Evolutionary conservation across 1,140 invertebrate species (phyloP).

Genomic region (Neoseiulus cucumeris): DNA sequence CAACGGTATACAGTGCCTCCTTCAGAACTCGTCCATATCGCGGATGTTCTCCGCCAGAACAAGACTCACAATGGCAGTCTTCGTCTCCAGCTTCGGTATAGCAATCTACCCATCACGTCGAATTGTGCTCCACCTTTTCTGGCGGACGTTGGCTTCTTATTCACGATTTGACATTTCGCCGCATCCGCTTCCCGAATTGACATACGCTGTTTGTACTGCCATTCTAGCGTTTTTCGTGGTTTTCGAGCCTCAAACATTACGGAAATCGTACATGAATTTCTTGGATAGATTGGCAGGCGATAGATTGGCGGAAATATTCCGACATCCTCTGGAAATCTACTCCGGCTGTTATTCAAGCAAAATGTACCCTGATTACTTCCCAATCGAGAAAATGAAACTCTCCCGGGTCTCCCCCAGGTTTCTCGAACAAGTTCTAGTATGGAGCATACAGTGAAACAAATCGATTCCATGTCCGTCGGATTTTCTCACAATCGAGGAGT

Average conservation of each 20-base stretch:
- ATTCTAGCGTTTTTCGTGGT: neutral
- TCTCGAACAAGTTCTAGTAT: neutral
- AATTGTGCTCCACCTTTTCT: too few species aligned
- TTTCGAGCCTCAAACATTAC: neutral
- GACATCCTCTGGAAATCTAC: neutral
- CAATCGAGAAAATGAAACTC: neutral
- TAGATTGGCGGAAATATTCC: neutral
- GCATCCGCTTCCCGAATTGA: neutral
- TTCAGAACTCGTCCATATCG: too few species aligned
- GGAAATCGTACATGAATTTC: neutral
- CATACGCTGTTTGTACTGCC: neutral
- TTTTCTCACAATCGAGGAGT: too few species aligned
- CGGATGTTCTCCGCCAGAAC: too few species aligned
- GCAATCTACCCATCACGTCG: too few species aligned
- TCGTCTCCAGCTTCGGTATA: too few species aligned
- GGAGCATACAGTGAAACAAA: neutral
- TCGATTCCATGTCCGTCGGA: too few species aligned
- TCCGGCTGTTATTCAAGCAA: neutral
- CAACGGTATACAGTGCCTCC: too few species aligned
- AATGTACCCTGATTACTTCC: neutral
- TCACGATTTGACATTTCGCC: neutral
- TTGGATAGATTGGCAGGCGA: neutral
- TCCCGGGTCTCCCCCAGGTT: neutral
- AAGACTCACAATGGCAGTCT: too few species aligned
- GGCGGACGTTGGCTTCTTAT: too few species aligned